Base-by-base conservation (phyloP, 2,113 vertebrate species). In the Menidia beryllina region DNA sequence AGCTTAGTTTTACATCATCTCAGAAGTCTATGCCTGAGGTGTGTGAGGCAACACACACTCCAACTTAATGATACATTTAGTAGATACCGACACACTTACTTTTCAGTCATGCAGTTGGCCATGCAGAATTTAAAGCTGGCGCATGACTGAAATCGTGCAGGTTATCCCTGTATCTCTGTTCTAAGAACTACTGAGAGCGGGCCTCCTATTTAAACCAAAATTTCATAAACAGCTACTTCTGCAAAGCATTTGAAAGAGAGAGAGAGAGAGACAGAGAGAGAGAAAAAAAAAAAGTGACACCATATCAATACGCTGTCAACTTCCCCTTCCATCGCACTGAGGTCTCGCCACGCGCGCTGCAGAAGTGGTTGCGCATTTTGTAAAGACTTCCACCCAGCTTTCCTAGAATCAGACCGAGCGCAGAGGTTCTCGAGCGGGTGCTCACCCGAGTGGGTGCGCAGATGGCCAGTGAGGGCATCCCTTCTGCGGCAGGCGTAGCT, bases 361-460 rank as follows among this genome's bases (percentile, higher is more conserved):
- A 72, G 39, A 76, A 53, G 49, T 36, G 52, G 45, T 24, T 38
- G 8, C 52, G 53, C 45, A 26, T 52, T 57, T 59, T 50, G 48
- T 34, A 27, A 65, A 84, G 25, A 27, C 24, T 23, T 68, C 69
- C 48, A 72, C 51, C 15, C 15, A 14, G 41, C 4, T 2, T 50
- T 48, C 55, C 52, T 19, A 19, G 5, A 50, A 20, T 17, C 24
- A 54, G 25, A 24, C 20, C 3, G 27, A 38, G 53, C 23, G 59
- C 47, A 50, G 20, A 45, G 14, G 20, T 62, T 34, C 56, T 54
- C n/a, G 8, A 49, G 24, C 3, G 24, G 9, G 26, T 27, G 90
- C 94, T 94, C 93, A 99, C 98, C 97, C 0, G 97, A 99, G 87
- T 99, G 98, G 13, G 98, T 99, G 87, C 97, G 95, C 83, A 99